Evolutionary conservation across 2,888 invertebrate species (phyloP).

Genomic region (Minunthozetes semirufus): DNA sequence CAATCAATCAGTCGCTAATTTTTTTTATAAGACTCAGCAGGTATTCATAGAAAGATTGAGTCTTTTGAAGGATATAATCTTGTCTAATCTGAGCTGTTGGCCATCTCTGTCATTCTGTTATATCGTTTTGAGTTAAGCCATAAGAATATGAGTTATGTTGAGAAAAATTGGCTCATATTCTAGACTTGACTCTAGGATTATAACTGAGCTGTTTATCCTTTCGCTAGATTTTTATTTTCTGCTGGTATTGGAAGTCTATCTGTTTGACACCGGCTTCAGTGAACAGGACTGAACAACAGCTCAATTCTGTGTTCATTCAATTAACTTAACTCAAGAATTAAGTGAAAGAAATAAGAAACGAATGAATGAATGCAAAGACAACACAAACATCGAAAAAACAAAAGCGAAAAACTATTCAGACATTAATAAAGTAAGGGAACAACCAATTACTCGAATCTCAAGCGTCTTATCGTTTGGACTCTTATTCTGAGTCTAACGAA

Average conservation of each 20-base stretch:
- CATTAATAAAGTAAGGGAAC: neutral
- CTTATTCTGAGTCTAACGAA: neutral
- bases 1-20: too few species aligned
- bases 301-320: slow-evolving; percentile 1
- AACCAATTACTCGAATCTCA: slow-evolving; percentile 1
- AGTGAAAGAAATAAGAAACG: neutral
- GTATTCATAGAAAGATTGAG: too few species aligned
- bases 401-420: neutral
- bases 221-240: neutral
- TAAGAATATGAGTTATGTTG: neutral
- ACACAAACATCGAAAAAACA: neutral
- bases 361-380: neutral
- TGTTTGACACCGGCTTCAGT: too few species aligned
- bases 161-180: slow-evolving; percentile 13
- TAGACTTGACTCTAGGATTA: slow-evolving; percentile 1
- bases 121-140: neutral
- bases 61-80: too few species aligned
- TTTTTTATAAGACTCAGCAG: too few species aligned
- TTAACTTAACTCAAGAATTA: slow-evolving; percentile 12
- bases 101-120: too few species aligned
- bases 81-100: too few species aligned
- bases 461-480: neutral
- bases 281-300: neutral
- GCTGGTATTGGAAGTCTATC: neutral
- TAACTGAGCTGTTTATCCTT: slow-evolving; percentile 2